Evolutionary conservation across 2,888 invertebrate species (phyloP).

Genomic region (Allacma fusca): DNA sequence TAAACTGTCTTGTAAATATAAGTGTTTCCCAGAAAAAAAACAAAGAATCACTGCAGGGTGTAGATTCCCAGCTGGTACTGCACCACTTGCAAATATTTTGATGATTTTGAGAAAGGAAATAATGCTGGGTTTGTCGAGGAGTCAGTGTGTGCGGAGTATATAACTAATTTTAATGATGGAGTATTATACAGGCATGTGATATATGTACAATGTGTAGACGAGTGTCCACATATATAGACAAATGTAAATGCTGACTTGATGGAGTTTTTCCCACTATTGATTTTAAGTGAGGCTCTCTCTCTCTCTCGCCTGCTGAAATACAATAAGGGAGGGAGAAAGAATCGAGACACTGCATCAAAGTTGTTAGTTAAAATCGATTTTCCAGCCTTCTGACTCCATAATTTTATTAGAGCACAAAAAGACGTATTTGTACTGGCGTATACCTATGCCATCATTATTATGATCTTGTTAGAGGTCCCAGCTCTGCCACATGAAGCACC

Average conservation of each 20-base stretch:
- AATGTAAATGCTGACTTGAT: too few species aligned
- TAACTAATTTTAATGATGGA: background rate
- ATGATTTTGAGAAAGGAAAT: background rate
- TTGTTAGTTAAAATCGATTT: slow-evolving; percentile 12
- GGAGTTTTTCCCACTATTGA: too few species aligned
- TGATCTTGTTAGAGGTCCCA: background rate
- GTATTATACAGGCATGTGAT: background rate
- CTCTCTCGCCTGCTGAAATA: too few species aligned
- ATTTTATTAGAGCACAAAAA: slow-evolving; percentile 12
- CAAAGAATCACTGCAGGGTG: slow-evolving; percentile 3
- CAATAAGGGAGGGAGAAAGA: too few species aligned
- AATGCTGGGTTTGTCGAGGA: background rate
- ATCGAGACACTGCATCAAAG: background rate
- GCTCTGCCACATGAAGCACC: too few species aligned
- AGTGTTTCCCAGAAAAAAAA: background rate
- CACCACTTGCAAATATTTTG: background rate
- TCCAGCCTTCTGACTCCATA: slow-evolving; percentile 3
- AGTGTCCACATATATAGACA: too few species aligned
- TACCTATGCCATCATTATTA: too few species aligned
- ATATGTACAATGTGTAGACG: background rate
- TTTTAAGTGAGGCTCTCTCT: too few species aligned
- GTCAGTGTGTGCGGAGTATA: background rate
- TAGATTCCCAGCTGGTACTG: background rate
- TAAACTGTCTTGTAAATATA: background rate
- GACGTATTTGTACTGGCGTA: too few species aligned